phyloP scores from a whole-genome alignment of 2,797 vertebrate genomes.

The Pantherophis alleghaniensis region DNA sequence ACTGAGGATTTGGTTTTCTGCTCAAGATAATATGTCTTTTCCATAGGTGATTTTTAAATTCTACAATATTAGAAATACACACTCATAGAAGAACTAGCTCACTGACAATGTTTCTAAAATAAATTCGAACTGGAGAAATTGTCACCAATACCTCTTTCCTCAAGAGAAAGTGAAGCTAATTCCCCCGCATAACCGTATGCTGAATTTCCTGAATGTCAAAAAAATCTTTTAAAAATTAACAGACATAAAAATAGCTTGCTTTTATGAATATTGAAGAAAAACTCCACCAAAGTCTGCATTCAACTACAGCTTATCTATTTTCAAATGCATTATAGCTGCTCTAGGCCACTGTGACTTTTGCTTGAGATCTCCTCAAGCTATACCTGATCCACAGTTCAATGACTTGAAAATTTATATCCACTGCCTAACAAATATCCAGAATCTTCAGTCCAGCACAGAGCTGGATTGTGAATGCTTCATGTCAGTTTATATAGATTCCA shows the following conservation, averaged over 20 bases:
- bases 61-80: slow-evolving; percentile 57
- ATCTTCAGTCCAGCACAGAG: background rate
- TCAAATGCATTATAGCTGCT: background rate
- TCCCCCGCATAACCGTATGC: background rate
- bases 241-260: slow-evolving; percentile 51
- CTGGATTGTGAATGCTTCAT: background rate
- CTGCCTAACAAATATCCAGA: background rate
- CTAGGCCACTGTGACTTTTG: background rate
- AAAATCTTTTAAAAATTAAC: slow-evolving; percentile 56
- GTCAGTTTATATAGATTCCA: background rate
- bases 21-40: slow-evolving; percentile 49
- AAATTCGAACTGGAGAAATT: slow-evolving; percentile 33
- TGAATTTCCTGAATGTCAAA: slow-evolving; percentile 39
- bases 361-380: background rate
- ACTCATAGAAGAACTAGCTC: slow-evolving; percentile 55
- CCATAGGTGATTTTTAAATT: slow-evolving; percentile 49
- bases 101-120: slow-evolving; percentile 52
- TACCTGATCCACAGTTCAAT: background rate
- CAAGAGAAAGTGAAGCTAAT: slow-evolving; percentile 53
- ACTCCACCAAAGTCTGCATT: slow-evolving; percentile 51
- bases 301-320: slow-evolving; percentile 28
- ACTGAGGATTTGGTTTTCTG: slow-evolving; percentile 38
- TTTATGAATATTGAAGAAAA: slow-evolving; percentile 43
- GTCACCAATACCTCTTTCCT: slow-evolving; percentile 33
- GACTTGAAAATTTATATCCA: background rate